Percentiles rank a stretch among this genome's conserved stretches.
Conservation (phyloP, 1,140 invertebrate genomes). For the Proales similis region DNA sequence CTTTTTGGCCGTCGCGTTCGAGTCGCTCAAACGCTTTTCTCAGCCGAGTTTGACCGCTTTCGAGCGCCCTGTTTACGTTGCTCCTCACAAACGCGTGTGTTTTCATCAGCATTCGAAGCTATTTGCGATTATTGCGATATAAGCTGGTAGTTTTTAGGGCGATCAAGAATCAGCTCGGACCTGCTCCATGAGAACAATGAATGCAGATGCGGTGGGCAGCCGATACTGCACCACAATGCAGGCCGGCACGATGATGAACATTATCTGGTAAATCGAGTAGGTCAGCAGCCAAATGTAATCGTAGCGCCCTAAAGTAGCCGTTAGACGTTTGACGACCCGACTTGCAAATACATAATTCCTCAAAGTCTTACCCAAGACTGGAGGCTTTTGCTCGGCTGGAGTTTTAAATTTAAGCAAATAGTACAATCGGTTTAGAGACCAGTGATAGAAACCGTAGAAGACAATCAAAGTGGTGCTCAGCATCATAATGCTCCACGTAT, state of each 20-base stretch:
- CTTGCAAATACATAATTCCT: slow-evolving; percentile 19
- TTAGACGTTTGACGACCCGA: no score
- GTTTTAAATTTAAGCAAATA: background rate
- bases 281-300: slow-evolving; percentile 47
- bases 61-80: slow-evolving; percentile 55
- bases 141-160: background rate
- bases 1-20: slow-evolving; percentile 42
- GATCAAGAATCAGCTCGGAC: slow-evolving; percentile 43
- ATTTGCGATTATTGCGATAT: slow-evolving; percentile 42
- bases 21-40: slow-evolving; percentile 39
- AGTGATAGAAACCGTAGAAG: slow-evolving; percentile 57
- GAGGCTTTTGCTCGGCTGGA: background rate
- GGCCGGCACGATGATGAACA: slow-evolving; percentile 11
- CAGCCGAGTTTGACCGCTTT: slow-evolving; percentile 42
- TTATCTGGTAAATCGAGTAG: slow-evolving; percentile 41
- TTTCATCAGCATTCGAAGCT: slow-evolving; percentile 77
- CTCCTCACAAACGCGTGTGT: slow-evolving; percentile 69
- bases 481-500: slow-evolving; percentile 59
- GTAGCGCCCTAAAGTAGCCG: slow-evolving; percentile 42
- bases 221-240: background rate
- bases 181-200: slow-evolving; percentile 57
- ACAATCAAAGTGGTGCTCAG: slow-evolving; percentile 53
- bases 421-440: slow-evolving; percentile 47
- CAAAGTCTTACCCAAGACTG: background rate
- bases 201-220: slow-evolving; percentile 4